Evolutionary conservation across 64 coral and sea anemone genomes (phyloP).

Genomic region (Porites australiensis): DNA sequence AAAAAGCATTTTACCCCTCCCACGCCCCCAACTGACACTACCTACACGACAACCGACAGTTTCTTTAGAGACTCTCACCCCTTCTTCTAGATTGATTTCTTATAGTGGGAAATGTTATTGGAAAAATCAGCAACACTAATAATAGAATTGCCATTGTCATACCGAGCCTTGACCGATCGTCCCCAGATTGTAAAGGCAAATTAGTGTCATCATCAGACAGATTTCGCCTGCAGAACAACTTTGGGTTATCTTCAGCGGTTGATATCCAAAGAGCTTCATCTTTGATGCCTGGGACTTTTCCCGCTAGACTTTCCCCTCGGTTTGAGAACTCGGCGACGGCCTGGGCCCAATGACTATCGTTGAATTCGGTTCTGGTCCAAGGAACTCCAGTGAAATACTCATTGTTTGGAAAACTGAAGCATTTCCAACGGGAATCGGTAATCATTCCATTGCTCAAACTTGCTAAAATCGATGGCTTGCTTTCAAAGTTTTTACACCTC

Average conservation of each 20-base stretch:
- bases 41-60: no score
- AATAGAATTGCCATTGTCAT: no score
- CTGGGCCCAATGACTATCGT: neutral
- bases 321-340: neutral
- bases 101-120: no score
- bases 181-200: no score
- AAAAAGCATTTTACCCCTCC: no score
- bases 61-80: no score
- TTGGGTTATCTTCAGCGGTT: neutral
- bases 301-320: neutral
- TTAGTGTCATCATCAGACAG: no score
- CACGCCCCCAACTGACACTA: no score
- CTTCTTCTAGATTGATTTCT: no score
- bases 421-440: conserved; percentile 7
- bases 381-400: neutral
- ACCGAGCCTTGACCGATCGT: no score
- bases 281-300: neutral
- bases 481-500: neutral
- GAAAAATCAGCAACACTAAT: no score
- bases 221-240: no score
- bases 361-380: neutral
- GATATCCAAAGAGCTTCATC: neutral
- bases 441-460: neutral
- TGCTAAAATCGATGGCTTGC: neutral
- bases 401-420: neutral